Evolutionary conservation across 2,888 invertebrate genomes (phyloP).

Genomic region (Gandaritis pyraliata): DNA sequence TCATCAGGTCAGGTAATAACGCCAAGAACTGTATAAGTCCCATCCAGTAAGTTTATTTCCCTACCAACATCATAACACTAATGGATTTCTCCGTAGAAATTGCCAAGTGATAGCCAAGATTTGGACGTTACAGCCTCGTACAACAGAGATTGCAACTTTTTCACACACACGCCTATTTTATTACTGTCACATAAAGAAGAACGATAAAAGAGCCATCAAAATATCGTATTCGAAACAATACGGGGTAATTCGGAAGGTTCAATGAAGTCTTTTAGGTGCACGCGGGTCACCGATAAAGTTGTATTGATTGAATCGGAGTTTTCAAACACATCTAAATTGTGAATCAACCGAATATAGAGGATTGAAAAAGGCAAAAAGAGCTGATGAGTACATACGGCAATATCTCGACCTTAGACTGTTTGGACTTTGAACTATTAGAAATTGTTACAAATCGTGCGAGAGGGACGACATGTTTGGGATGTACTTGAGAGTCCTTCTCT

Average conservation of each 20-base stretch:
- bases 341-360: no score
- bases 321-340: no score
- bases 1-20: no score
- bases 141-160: conserved; percentile 54
- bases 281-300: conserved; percentile 11
- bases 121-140: conserved; percentile 50
- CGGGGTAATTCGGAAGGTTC: conserved; percentile 38
- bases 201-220: conserved; percentile 54
- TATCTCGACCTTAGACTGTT: no score
- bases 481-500: no score
- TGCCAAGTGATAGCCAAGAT: conserved; percentile 57
- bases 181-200: conserved; percentile 53
- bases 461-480: no score
- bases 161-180: conserved; percentile 53
- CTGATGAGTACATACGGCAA: no score
- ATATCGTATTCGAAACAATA: conserved; percentile 51
- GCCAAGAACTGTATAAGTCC: no score
- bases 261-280: conserved; percentile 26
- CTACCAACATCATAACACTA: conserved; percentile 61
- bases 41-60: conserved; percentile 44
- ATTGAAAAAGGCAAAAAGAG: no score
- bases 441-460: no score
- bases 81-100: conserved; percentile 65
- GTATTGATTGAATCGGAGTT: conserved; percentile 6
- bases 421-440: no score